A percentile compares a stretch with the other conserved stretches of the same genome.
These are phyloP conservation scores for Sphinx pinastri DNA, from an alignment of 2,888 invertebrate genomes.

Conservation along the genomic window DNA sequence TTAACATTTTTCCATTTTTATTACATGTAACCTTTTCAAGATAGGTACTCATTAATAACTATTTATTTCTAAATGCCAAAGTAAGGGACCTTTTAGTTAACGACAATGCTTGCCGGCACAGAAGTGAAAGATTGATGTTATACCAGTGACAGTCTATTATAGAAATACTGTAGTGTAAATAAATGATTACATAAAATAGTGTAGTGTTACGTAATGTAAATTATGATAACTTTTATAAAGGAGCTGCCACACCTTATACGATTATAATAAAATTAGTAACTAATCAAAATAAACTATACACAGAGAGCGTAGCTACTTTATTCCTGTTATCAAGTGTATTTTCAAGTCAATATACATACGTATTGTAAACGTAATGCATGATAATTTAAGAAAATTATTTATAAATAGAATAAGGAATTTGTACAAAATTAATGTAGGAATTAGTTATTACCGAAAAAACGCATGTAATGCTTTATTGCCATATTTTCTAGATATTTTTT, in stretches of 20 bases:
- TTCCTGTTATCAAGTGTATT: slow-evolving; percentile 13
- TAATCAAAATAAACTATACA: not conserved
- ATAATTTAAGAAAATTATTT: slow-evolving; percentile 42
- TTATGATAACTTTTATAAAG: slow-evolving; percentile 17
- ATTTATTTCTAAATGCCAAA: slow-evolving; percentile 18
- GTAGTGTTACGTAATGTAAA: not conserved
- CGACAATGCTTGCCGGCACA: not conserved
- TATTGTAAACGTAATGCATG: slow-evolving; percentile 33
- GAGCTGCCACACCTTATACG: not conserved
- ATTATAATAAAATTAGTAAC: not conserved
- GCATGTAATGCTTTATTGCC: slow-evolving; percentile 60
- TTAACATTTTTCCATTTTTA: not conserved
- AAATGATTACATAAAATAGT: slow-evolving; percentile 5
- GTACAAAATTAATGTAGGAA: slow-evolving; percentile 38
- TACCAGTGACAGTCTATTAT: not conserved
- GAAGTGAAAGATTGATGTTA: not conserved
- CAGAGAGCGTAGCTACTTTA: slow-evolving; percentile 11
- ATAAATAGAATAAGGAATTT: slow-evolving; percentile 55
- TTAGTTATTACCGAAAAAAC: slow-evolving; percentile 17
- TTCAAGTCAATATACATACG: slow-evolving; percentile 23
- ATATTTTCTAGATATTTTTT: slow-evolving; percentile 51
- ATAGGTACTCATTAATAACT: not conserved
- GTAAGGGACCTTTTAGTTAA: not conserved
- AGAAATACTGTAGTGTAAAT: slow-evolving; percentile 18
- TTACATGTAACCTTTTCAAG: slow-evolving; percentile 12